A percentile compares a stretch with the other conserved stretches of the same genome.
Evolutionary conservation across 2,113 vertebrate genomes (phyloP).

Genomic region (Hyla sarda): DNA sequence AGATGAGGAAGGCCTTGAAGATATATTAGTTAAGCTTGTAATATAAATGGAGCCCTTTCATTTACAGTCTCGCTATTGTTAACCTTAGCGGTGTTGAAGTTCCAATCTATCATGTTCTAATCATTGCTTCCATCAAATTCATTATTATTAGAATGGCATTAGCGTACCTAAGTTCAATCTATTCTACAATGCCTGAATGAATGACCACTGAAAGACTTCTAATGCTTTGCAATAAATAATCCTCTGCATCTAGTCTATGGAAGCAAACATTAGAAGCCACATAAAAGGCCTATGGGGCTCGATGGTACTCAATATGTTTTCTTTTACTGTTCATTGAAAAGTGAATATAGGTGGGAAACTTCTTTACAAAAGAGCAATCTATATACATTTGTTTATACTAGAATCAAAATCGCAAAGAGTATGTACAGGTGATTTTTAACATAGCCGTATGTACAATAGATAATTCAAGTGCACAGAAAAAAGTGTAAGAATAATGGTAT

Average conservation of each 20-base stretch:
- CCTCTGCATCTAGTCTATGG: not conserved
- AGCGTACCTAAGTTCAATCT: conserved; percentile 12
- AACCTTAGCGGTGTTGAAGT: conserved; percentile 10
- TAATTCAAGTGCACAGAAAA: too few relatives aligned
- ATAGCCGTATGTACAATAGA: too few relatives aligned
- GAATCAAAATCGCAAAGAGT: too few relatives aligned
- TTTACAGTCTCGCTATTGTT: conserved; percentile 31
- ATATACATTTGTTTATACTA: too few relatives aligned
- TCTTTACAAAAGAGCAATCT: not conserved
- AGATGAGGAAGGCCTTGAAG: conserved; percentile 15
- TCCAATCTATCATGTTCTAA: conserved; percentile 51
- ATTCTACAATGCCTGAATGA: conserved; percentile 32
- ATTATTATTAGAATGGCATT: conserved; percentile 46
- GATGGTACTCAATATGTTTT: not conserved
- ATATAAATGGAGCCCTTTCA: conserved; percentile 44
- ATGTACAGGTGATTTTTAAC: too few relatives aligned
- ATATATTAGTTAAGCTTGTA: conserved; percentile 33
- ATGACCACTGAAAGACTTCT: conserved; percentile 3
- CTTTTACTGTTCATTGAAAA: not conserved
- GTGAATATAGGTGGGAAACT: not conserved
- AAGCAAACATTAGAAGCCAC: not conserved
- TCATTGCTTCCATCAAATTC: conserved; percentile 37
- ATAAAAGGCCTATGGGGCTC: not conserved
- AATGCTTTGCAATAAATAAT: not conserved
- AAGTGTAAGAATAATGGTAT: too few relatives aligned